A percentile compares a stretch with the other conserved stretches of the same genome.
Conservation (phyloP, 2,888 invertebrate species). For the Muscina levida region DNA sequence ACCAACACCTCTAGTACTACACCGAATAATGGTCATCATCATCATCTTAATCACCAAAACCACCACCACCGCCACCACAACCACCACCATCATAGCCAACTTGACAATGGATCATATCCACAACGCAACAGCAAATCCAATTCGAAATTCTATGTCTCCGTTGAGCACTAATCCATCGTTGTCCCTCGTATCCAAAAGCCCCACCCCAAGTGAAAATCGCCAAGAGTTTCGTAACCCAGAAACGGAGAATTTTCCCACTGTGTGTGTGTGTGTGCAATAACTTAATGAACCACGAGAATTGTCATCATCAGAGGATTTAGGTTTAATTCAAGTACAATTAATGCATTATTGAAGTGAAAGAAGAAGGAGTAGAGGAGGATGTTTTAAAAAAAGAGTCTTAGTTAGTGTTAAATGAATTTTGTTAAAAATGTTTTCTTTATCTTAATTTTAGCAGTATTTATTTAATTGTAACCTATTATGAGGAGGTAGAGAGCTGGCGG, state of each 20-base stretch:
- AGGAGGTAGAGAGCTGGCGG: too few relatives aligned
- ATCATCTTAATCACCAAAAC: conserved; percentile 68
- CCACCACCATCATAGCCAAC: conserved; percentile 63
- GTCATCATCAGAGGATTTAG: conserved; percentile 9
- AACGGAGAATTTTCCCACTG: too few relatives aligned
- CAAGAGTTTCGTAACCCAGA: too few relatives aligned
- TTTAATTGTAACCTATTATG: not conserved
- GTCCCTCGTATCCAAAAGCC: conserved; percentile 23
- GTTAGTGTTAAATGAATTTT: conserved; percentile 8
- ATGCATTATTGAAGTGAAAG: conserved; percentile 24
- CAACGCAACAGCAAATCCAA: conserved; percentile 78
- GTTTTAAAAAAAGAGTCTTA: conserved; percentile 5
- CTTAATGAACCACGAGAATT: not conserved
- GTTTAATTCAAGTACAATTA: conserved; percentile 32
- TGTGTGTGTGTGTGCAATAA: too few relatives aligned
- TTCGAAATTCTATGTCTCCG: conserved; percentile 79
- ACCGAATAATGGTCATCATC: conserved; percentile 55
- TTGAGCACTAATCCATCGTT: conserved; percentile 72
- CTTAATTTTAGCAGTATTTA: conserved; percentile 37
- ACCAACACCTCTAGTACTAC: conserved; percentile 52
- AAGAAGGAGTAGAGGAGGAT: too few relatives aligned
- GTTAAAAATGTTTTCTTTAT: conserved; percentile 7
- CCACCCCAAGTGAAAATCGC: conserved; percentile 49
- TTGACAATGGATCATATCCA: conserved; percentile 72
- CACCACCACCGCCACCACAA: conserved; percentile 18